These are phyloP conservation scores for Ethmia dodecea DNA, from an alignment of 2,888 invertebrate species.

Conservation along the genomic window DNA sequence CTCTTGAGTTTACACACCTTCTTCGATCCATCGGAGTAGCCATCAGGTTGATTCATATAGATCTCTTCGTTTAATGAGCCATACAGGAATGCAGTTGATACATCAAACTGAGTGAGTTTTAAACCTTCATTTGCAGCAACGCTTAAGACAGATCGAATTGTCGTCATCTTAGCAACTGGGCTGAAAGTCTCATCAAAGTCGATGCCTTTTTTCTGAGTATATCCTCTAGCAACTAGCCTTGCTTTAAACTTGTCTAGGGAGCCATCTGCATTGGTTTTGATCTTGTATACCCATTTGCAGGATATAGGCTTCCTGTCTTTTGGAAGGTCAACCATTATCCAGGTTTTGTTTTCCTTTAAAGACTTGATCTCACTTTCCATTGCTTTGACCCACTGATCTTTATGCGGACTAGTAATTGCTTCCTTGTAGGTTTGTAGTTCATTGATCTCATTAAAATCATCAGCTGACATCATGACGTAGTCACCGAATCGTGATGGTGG, in stretches of 20 bases:
- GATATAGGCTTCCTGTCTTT: constrained; percentile 16
- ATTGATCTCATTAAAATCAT: neutral
- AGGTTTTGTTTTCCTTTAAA: constrained; percentile 12
- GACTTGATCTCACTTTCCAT: constrained; percentile 25
- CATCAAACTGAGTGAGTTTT: constrained; percentile 10
- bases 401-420: constrained; percentile 1
- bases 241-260: constrained; percentile 20
- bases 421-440: constrained; percentile 7
- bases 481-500: constrained; percentile 1
- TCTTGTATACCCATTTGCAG: constrained; percentile 18
- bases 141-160: constrained; percentile 12
- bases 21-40: constrained; percentile 4
- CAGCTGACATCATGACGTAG: neutral
- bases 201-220: constrained; percentile 11
- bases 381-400: constrained; percentile 19
- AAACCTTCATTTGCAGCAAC: constrained; percentile 10
- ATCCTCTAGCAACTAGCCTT: constrained; percentile 15
- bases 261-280: constrained; percentile 20
- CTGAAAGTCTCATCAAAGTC: constrained; percentile 16
- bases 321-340: constrained; percentile 19
- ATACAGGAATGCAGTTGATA: constrained; percentile 10
- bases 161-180: constrained; percentile 12
- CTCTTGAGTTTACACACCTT: constrained; percentile 11
- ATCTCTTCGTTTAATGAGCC: constrained; percentile 9
- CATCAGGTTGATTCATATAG: constrained; percentile 11